A percentile compares a stretch with the other conserved stretches of the same genome.
phyloP scores from a whole-genome alignment of 2,888 invertebrate genomes.

The Ophraella communa region DNA sequence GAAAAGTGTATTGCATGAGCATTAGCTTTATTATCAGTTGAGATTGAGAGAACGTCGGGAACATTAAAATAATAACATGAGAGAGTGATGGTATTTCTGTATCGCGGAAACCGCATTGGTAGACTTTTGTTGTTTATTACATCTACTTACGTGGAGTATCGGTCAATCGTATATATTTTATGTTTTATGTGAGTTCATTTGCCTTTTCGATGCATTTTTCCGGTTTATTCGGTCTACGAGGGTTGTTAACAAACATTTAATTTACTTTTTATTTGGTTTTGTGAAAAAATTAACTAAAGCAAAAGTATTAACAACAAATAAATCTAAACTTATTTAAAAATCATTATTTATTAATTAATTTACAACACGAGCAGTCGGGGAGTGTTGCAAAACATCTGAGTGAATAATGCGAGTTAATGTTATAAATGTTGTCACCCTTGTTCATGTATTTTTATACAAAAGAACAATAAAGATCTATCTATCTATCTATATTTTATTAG shows the following conservation, averaged over 20 bases:
- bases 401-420: too few species aligned
- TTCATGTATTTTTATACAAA: too few species aligned
- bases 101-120: conserved; percentile 21
- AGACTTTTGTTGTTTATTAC: conserved; percentile 18
- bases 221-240: background rate
- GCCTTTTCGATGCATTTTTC: conserved; percentile 4
- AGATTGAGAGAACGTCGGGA: conserved; percentile 1
- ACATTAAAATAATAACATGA: conserved; percentile 12
- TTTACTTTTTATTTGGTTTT: background rate
- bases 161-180: conserved; percentile 1
- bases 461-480: too few species aligned
- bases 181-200: background rate
- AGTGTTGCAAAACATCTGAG: too few species aligned
- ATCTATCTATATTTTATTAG: too few species aligned
- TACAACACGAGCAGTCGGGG: too few species aligned
- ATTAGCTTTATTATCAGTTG: conserved; percentile 1
- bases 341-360: too few species aligned
- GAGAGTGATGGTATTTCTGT: conserved; percentile 15
- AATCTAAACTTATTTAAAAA: too few species aligned
- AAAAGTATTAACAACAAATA: too few species aligned
- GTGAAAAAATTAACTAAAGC: too few species aligned
- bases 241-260: background rate
- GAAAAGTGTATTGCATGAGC: conserved; percentile 10
- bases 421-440: too few species aligned
- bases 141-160: conserved; percentile 6